Conservation (phyloP, 1,140 invertebrate genomes). For the Drosophila bipectinata region DNA sequence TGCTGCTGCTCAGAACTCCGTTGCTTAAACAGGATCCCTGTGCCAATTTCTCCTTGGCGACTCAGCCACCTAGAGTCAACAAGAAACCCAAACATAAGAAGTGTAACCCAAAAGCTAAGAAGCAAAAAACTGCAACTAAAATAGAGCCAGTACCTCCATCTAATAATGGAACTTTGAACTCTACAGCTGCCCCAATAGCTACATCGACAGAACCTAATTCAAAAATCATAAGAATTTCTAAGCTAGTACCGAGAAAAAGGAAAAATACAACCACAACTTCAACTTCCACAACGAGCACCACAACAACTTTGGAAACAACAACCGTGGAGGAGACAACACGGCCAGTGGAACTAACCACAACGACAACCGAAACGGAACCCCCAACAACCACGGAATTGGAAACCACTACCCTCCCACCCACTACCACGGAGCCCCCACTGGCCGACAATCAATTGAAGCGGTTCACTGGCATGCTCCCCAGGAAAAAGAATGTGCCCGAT, state of each 20-base stretch:
- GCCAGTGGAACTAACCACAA: not conserved
- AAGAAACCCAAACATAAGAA: constrained; percentile 7
- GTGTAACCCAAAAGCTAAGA: constrained; percentile 4
- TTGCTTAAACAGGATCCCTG: constrained; percentile 56
- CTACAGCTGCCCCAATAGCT: not conserved
- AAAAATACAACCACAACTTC: constrained; percentile 16
- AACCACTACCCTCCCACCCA: not conserved
- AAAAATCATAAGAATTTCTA: constrained; percentile 14
- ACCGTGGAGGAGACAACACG: constrained; percentile 10
- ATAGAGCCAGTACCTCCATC: not conserved
- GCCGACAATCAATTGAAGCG: constrained; percentile 13
- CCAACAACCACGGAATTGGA: constrained; percentile 11
- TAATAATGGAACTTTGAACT: not conserved
- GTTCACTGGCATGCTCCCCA: constrained; percentile 1
- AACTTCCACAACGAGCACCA: constrained; percentile 4
- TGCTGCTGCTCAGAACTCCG: constrained; percentile 53
- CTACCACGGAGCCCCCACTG: not conserved
- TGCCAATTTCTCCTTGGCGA: constrained; percentile 44
- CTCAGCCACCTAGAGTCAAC: not conserved
- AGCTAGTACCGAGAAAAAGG: constrained; percentile 1
- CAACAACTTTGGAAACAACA: constrained; percentile 17
- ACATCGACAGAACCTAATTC: constrained; percentile 5
- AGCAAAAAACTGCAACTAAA: not conserved
- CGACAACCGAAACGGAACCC: constrained; percentile 3
- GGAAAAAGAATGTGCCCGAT: constrained; percentile 51